A percentile compares a stretch with the other conserved stretches of the same genome.
Evolutionary conservation across 2,888 invertebrate species (phyloP).

Genomic region (Abrostola tripartita): DNA sequence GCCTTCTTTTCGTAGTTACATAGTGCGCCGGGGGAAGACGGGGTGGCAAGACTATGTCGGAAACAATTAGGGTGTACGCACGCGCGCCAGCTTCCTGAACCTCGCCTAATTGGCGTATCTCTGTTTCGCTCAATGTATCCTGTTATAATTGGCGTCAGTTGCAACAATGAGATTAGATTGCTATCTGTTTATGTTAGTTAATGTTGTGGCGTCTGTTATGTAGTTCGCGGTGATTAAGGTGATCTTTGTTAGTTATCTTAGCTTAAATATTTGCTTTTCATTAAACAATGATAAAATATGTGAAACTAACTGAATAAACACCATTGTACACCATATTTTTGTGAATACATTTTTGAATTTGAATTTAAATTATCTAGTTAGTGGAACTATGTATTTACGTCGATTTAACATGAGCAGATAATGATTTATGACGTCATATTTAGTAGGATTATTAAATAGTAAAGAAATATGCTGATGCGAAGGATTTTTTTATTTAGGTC

Average conservation of each 20-base stretch:
- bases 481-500: too few relatives aligned
- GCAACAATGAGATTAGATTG: slow-evolving; percentile 70
- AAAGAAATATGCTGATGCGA: too few relatives aligned
- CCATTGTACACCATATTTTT: too few relatives aligned
- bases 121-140: slow-evolving; percentile 75
- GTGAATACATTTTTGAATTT: too few relatives aligned
- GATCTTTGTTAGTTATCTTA: not conserved
- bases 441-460: too few relatives aligned
- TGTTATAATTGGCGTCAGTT: slow-evolving; percentile 80
- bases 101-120: slow-evolving; percentile 83
- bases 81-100: slow-evolving; percentile 81
- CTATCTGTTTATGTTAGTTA: slow-evolving; percentile 60
- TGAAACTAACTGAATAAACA: too few relatives aligned
- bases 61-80: slow-evolving; percentile 85
- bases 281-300: too few relatives aligned
- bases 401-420: too few relatives aligned
- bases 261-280: too few relatives aligned
- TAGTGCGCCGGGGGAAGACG: slow-evolving; percentile 34
- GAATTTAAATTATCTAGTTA: too few relatives aligned
- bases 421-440: too few relatives aligned
- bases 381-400: not conserved
- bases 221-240: slow-evolving; percentile 7
- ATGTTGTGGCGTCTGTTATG: slow-evolving; percentile 27
- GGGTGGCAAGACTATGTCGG: slow-evolving; percentile 70
- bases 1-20: slow-evolving; percentile 8